These are phyloP conservation scores for Oncorhynchus nerka DNA, from an alignment of 2,113 vertebrate genomes.

Conservation along the genomic window DNA sequence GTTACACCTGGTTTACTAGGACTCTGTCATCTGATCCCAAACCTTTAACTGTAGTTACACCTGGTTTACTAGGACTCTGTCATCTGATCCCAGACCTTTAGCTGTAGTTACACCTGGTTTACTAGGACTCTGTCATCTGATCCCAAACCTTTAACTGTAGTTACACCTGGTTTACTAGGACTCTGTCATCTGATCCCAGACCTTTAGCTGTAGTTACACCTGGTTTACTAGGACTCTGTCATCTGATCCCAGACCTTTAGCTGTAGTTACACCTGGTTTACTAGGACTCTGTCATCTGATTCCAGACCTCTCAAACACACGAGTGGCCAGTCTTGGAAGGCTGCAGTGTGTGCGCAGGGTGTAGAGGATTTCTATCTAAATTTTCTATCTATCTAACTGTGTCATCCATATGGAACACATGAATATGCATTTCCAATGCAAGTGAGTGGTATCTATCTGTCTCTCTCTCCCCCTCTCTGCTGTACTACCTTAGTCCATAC, in stretches of 20 bases:
- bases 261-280: slow-evolving; percentile 27
- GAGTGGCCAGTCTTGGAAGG: too few species aligned
- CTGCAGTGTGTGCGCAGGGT: too few species aligned
- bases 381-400: too few species aligned
- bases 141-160: too few species aligned
- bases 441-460: slow-evolving; percentile 27
- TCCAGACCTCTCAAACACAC: too few species aligned
- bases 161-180: slow-evolving; percentile 8
- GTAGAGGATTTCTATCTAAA: too few species aligned
- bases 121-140: too few species aligned
- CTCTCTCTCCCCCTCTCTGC: slow-evolving; percentile 23
- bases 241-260: too few species aligned
- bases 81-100: slow-evolving; percentile 1
- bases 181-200: slow-evolving; percentile 10
- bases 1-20: too few species aligned
- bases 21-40: too few species aligned
- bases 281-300: slow-evolving; percentile 2
- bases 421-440: slow-evolving; percentile 52
- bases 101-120: too few species aligned
- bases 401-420: not conserved
- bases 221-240: slow-evolving; percentile 19
- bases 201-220: not conserved
- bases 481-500: slow-evolving; percentile 17
- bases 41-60: too few species aligned
- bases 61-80: not conserved